These are phyloP conservation scores for Punctoribates punctum DNA, from an alignment of 2,888 invertebrate species.

Conservation along the genomic window DNA sequence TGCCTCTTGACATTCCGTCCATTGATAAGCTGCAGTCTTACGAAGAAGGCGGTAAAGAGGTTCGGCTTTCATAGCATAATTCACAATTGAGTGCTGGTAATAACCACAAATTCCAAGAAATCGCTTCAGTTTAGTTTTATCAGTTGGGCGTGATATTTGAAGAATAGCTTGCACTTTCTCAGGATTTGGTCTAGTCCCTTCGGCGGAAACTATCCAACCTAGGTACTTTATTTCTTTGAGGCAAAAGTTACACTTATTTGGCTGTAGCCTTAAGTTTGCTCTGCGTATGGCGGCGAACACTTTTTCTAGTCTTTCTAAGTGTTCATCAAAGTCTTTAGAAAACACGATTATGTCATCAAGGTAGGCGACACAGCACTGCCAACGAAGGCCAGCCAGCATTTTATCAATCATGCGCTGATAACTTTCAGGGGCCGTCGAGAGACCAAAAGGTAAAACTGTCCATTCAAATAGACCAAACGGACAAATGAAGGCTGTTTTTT, in stretches of 20 bases:
- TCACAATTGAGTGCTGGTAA: neutral
- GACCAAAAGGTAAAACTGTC: slow-evolving; percentile 43
- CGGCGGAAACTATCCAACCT: neutral
- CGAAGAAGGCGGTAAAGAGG: neutral
- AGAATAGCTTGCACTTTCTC: neutral
- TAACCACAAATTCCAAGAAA: slow-evolving; percentile 14
- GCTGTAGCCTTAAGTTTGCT: slow-evolving; percentile 43
- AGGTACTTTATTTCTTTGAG: slow-evolving; percentile 2
- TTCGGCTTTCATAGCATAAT: no score
- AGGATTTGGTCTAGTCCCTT: neutral
- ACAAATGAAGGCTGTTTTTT: slow-evolving; percentile 41
- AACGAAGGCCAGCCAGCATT: slow-evolving; percentile 30
- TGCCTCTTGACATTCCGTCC: neutral
- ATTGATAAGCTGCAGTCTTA: neutral
- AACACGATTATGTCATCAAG: slow-evolving; percentile 49
- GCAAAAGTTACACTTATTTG: slow-evolving; percentile 10
- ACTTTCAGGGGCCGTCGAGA: slow-evolving; percentile 38
- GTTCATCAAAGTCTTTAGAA: slow-evolving; percentile 45
- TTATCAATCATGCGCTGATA: slow-evolving; percentile 46
- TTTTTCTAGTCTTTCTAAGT: slow-evolving; percentile 40
- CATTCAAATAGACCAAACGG: slow-evolving; percentile 39
- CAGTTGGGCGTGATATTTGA: neutral
- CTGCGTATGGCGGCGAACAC: slow-evolving; percentile 45
- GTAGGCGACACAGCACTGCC: slow-evolving; percentile 47
- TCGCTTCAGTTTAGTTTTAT: neutral